Evolutionary conservation across 2,888 invertebrate genomes (phyloP).

Genomic region (Orthosia incerta): DNA sequence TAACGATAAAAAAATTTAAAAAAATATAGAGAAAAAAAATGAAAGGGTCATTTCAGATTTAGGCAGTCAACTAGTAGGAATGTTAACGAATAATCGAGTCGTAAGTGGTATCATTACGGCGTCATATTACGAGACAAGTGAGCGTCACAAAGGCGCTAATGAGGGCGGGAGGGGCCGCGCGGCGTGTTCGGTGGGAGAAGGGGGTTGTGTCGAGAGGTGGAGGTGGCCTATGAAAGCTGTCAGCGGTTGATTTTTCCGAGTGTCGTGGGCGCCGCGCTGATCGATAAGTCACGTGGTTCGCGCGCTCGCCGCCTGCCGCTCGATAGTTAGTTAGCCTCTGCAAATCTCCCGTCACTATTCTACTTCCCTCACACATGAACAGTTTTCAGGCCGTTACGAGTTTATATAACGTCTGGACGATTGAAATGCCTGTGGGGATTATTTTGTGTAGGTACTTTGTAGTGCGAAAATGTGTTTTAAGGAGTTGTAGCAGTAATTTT

Average conservation of each 20-base stretch:
- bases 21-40: neutral
- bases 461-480: neutral
- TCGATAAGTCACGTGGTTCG: constrained; percentile 90
- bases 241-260: constrained; percentile 91
- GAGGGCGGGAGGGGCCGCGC: constrained; percentile 80
- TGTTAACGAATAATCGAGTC: constrained; percentile 80
- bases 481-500: neutral
- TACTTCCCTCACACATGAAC: constrained; percentile 68
- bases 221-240: constrained; percentile 88
- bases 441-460: constrained; percentile 10
- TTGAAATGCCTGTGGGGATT: constrained; percentile 25
- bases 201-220: constrained; percentile 71
- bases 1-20: neutral
- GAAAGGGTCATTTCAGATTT: constrained; percentile 39
- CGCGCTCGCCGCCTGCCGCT: constrained; percentile 77
- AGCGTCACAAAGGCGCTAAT: constrained; percentile 90
- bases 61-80: constrained; percentile 54
- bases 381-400: constrained; percentile 61
- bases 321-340: constrained; percentile 87
- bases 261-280: constrained; percentile 89
- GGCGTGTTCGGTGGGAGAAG: constrained; percentile 56
- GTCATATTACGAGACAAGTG: constrained; percentile 89
- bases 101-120: constrained; percentile 87
- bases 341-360: constrained; percentile 87
- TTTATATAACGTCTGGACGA: constrained; percentile 55